These are phyloP conservation scores for Antigone vipio DNA, from an alignment of 2,113 vertebrate genomes.

Conservation along the genomic window DNA sequence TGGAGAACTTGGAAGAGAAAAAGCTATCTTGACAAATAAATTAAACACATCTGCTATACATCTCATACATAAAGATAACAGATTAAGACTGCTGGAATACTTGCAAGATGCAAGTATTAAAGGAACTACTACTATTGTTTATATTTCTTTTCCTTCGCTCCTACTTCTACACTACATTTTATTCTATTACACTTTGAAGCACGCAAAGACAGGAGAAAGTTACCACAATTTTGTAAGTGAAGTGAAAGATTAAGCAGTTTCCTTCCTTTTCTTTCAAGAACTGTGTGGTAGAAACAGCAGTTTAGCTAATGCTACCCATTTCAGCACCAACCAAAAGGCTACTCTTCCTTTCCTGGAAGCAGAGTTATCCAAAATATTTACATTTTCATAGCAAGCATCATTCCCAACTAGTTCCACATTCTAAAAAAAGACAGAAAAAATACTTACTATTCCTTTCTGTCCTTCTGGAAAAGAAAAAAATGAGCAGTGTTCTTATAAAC, in stretches of 20 bases:
- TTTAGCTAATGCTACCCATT: not conserved
- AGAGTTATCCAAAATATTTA: not conserved
- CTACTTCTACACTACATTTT: not conserved
- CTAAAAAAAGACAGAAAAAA: not conserved
- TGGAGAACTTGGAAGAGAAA: not conserved
- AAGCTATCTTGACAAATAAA: not conserved
- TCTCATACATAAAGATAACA: not conserved
- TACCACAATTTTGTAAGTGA: not conserved
- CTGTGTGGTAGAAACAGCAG: not conserved
- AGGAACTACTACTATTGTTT: not conserved
- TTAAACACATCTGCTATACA: not conserved
- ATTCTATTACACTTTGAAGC: not conserved
- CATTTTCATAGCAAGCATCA: not conserved
- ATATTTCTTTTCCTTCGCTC: not conserved
- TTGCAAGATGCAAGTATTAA: not conserved
- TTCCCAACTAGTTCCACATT: not conserved
- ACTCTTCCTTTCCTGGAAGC: not conserved
- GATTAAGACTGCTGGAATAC: not conserved
- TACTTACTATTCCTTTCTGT: conserved; percentile 95
- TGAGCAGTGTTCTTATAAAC: conserved; percentile 88
- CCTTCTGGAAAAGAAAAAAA: conserved; percentile 88
- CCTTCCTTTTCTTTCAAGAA: not conserved
- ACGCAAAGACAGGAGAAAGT: not conserved
- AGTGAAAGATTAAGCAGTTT: not conserved
- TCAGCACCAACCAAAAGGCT: not conserved